These are phyloP conservation scores for Caiman crocodilus DNA, from an alignment of 2,797 vertebrate species.

Conservation along the genomic window DNA sequence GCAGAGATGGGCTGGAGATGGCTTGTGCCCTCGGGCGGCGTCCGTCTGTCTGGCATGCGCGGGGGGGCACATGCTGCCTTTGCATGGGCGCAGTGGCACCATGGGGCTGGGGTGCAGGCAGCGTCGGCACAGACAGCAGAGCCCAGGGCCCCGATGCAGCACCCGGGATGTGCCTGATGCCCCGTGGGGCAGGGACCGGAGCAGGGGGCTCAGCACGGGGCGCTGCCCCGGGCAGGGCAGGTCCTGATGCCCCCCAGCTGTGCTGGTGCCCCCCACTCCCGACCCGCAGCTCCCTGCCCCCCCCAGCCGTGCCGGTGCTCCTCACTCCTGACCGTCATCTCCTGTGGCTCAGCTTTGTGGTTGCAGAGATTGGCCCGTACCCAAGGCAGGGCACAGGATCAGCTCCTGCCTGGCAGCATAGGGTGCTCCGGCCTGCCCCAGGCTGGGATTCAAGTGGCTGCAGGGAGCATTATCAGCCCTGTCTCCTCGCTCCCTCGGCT, in stretches of 20 bases:
- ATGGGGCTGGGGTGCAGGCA: too few species aligned
- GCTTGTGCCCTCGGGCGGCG: conserved; percentile 90
- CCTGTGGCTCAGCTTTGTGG: not conserved
- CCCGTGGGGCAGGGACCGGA: too few species aligned
- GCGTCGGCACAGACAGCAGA: too few species aligned
- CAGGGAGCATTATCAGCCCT: conserved; percentile 85
- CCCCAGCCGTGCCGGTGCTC: too few species aligned
- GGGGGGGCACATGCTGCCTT: conserved; percentile 47
- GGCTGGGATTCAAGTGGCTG: conserved; percentile 29
- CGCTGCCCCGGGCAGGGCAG: not conserved
- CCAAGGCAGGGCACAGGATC: not conserved
- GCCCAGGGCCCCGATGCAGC: too few species aligned
- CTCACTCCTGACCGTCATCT: not conserved
- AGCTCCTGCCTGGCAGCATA: rapidly evolving
- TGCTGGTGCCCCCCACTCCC: not conserved
- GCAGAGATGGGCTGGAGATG: conserved; percentile 86
- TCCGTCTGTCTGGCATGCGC: conserved; percentile 87
- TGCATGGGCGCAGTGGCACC: not conserved
- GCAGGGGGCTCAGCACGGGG: not conserved
- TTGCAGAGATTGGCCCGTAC: conserved; percentile 32
- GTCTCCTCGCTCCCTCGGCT: conserved; percentile 89
- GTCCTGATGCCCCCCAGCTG: not conserved
- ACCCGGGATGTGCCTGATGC: too few species aligned
- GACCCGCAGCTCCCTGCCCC: too few species aligned
- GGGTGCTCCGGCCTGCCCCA: not conserved